phyloP scores from a whole-genome alignment of 2,888 invertebrate species.

The Agrilus mali region DNA sequence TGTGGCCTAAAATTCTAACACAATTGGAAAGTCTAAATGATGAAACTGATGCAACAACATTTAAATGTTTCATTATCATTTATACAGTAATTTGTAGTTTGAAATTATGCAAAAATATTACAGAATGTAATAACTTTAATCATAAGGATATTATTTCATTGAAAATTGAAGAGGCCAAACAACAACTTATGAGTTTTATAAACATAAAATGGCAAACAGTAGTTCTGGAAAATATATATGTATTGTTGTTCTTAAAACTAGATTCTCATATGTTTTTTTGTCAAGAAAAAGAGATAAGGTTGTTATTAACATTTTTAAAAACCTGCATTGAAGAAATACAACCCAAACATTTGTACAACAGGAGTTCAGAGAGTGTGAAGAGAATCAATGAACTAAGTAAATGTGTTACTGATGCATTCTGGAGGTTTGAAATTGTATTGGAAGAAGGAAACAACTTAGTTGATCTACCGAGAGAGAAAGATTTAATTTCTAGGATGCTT shows the following conservation, averaged over 20 bases:
- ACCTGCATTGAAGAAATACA: constrained; percentile 39
- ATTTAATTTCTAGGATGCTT: constrained; percentile 56
- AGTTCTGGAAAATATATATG: constrained; percentile 60
- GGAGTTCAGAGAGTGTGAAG: constrained; percentile 24
- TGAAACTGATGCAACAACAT: constrained; percentile 26
- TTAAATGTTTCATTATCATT: constrained; percentile 40
- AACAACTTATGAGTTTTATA: constrained; percentile 36
- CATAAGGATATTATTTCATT: constrained; percentile 31
- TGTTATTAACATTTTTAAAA: constrained; percentile 45
- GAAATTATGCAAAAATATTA: constrained; percentile 18
- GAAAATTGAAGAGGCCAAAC: constrained; percentile 38
- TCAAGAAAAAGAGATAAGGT: constrained; percentile 44
- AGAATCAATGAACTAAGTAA: constrained; percentile 30
- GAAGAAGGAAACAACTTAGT: constrained; percentile 39
- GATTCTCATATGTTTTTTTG: constrained; percentile 41
- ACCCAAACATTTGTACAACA: constrained; percentile 28
- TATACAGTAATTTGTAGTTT: constrained; percentile 39
- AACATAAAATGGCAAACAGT: constrained; percentile 42
- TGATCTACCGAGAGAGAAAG: constrained; percentile 18
- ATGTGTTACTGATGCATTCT: constrained; percentile 53
- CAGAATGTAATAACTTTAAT: constrained; percentile 30
- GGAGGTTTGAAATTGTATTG: constrained; percentile 60
- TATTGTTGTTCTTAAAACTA: constrained; percentile 51
- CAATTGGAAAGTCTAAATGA: constrained; percentile 15
- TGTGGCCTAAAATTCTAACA: constrained; percentile 14